Conservation (phyloP, 2,113 vertebrate species). For the Apteryx mantelli region DNA sequence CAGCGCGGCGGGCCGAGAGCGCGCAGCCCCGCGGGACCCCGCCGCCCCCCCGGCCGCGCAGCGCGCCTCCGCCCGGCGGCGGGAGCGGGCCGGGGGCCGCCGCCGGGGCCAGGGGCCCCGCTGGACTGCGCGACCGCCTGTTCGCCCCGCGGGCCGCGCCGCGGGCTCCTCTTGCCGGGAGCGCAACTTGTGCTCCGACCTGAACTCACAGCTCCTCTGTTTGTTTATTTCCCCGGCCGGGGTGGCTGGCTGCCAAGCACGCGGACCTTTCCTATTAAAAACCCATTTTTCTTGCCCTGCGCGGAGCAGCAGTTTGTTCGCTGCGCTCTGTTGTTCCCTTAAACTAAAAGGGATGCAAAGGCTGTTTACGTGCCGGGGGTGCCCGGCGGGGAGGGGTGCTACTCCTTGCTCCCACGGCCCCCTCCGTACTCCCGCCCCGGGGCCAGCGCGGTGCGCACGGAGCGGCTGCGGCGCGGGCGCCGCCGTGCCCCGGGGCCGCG, state of each 20-base stretch:
- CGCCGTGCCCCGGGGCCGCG: too few relatives aligned
- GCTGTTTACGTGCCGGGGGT: background rate
- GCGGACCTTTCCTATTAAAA: constrained; percentile 57
- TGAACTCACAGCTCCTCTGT: constrained; percentile 33
- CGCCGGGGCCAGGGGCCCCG: background rate
- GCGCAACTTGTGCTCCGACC: constrained; percentile 21
- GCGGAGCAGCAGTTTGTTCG: constrained; percentile 33
- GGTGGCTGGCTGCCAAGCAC: constrained; percentile 54
- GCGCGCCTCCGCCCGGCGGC: too few relatives aligned
- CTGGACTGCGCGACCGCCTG: background rate
- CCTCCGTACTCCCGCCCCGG: background rate
- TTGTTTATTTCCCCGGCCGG: constrained; percentile 39
- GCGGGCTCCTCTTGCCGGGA: background rate
- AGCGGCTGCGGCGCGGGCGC: too few relatives aligned
- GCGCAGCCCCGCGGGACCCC: too few relatives aligned
- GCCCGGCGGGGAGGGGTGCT: background rate
- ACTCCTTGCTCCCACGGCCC: background rate
- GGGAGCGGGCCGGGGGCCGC: background rate
- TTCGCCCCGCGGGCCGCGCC: background rate
- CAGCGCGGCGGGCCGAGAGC: background rate
- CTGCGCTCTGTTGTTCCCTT: constrained; percentile 21
- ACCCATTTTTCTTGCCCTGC: constrained; percentile 51
- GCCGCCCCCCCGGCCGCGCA: background rate
- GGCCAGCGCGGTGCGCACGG: background rate
- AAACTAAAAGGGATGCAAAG: constrained; percentile 19